Conservation (phyloP, 2,888 invertebrate species). For the Ochropacha duplaris region DNA sequence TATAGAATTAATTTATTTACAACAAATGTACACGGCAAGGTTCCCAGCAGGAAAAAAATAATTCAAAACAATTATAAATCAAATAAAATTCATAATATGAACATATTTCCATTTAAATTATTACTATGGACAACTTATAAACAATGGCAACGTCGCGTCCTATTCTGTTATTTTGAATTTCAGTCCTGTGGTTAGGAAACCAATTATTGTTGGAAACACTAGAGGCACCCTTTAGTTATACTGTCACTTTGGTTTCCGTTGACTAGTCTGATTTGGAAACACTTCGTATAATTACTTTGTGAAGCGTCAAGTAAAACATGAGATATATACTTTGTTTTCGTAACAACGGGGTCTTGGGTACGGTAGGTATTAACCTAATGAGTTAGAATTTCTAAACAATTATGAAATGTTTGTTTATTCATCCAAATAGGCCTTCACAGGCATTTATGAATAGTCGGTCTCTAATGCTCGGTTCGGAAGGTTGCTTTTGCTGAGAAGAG, state of each 20-base stretch:
- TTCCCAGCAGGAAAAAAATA: too few species aligned
- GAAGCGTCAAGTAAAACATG: background rate
- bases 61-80: background rate
- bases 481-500: too few species aligned
- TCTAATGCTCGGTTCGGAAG: too few species aligned
- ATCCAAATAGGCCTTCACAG: too few species aligned
- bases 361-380: too few species aligned
- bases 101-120: conserved; percentile 9
- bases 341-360: too few species aligned
- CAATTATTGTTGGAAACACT: conserved; percentile 55
- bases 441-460: too few species aligned
- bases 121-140: conserved; percentile 25
- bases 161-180: conserved; percentile 38
- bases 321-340: background rate
- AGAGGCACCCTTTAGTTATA: conserved; percentile 19
- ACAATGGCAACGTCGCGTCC: conserved; percentile 26
- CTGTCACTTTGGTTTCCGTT: background rate
- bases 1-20: too few species aligned
- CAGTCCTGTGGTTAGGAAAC: conserved; percentile 44
- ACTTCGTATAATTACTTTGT: conserved; percentile 34
- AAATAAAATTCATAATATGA: too few species aligned
- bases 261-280: conserved; percentile 5
- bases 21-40: too few species aligned
- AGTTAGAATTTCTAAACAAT: too few species aligned
- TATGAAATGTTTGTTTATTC: too few species aligned